Evolutionary conservation across 2,888 invertebrate species (phyloP).

Genomic region (Enoplolaimus lenunculus): DNA sequence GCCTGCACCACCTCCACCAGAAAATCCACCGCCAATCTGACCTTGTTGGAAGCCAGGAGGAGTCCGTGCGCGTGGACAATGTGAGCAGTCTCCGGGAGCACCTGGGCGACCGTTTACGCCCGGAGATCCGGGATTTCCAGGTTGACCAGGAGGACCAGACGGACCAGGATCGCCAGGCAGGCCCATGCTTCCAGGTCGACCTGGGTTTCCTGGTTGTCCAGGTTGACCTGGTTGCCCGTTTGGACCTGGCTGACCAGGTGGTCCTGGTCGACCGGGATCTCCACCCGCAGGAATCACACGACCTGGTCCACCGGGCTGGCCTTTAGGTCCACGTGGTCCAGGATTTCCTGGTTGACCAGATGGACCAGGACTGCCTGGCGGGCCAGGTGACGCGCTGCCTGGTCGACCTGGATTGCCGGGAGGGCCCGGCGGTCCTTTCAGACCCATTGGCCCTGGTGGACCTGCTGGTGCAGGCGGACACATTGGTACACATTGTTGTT

Average conservation of each 20-base stretch:
- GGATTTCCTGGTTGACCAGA: not conserved
- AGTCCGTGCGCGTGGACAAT: no score
- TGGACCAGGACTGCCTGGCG: not conserved
- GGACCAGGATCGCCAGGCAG: conserved; percentile 1
- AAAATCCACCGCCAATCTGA: no score
- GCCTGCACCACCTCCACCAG: no score
- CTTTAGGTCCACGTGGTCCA: not conserved
- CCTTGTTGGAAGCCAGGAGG: no score
- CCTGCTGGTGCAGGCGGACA: conserved; percentile 6
- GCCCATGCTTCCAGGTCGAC: not conserved
- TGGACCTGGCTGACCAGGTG: not conserved
- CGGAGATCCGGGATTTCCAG: no score
- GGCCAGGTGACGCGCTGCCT: not conserved
- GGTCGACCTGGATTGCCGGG: not conserved
- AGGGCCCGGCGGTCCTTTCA: conserved; percentile 3
- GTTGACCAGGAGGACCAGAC: not conserved
- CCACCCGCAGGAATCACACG: not conserved
- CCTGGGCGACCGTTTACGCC: no score
- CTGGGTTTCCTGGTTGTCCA: not conserved
- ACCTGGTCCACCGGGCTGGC: not conserved
- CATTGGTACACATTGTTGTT: not conserved
- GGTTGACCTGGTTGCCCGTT: not conserved
- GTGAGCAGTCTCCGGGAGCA: no score
- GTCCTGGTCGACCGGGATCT: not conserved
- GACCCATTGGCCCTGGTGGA: not conserved